A percentile compares a stretch with the other conserved stretches of the same genome.
These are phyloP conservation scores for Monochamus alternatus DNA, from an alignment of 2,888 invertebrate species.

Conservation along the genomic window DNA sequence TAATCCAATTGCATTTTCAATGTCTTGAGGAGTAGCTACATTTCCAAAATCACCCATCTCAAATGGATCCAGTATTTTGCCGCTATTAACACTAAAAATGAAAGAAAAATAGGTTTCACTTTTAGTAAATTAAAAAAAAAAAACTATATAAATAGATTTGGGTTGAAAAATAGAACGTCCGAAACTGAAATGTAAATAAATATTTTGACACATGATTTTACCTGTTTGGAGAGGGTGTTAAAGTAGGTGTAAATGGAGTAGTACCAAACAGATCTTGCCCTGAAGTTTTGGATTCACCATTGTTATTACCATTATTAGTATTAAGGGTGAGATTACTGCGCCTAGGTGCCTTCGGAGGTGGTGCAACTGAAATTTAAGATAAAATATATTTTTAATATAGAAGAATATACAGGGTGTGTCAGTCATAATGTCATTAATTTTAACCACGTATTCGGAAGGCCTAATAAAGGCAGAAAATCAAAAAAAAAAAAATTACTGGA, in stretches of 20 bases:
- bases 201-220: conserved; percentile 37
- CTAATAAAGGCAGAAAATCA: too few relatives aligned
- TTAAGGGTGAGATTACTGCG: conserved; percentile 61
- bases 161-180: too few relatives aligned
- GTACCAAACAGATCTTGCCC: conserved; percentile 87
- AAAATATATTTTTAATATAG: not conserved
- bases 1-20: conserved; percentile 84
- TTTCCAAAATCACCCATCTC: conserved; percentile 85
- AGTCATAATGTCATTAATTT: too few relatives aligned
- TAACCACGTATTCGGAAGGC: too few relatives aligned
- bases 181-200: too few relatives aligned
- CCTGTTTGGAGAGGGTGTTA: conserved; percentile 59
- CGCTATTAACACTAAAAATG: conserved; percentile 64
- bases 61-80: conserved; percentile 81
- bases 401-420: too few relatives aligned
- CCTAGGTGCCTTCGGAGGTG: conserved; percentile 87
- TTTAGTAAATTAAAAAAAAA: too few relatives aligned
- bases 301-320: conserved; percentile 52
- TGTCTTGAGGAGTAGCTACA: conserved; percentile 74
- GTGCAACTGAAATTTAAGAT: conserved; percentile 81
- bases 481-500: too few relatives aligned
- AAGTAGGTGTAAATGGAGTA: conserved; percentile 77
- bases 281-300: conserved; percentile 67
- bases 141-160: too few relatives aligned
- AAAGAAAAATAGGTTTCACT: conserved; percentile 8